Conservation (phyloP, 2,113 vertebrate species). For the Ophiodon elongatus region DNA sequence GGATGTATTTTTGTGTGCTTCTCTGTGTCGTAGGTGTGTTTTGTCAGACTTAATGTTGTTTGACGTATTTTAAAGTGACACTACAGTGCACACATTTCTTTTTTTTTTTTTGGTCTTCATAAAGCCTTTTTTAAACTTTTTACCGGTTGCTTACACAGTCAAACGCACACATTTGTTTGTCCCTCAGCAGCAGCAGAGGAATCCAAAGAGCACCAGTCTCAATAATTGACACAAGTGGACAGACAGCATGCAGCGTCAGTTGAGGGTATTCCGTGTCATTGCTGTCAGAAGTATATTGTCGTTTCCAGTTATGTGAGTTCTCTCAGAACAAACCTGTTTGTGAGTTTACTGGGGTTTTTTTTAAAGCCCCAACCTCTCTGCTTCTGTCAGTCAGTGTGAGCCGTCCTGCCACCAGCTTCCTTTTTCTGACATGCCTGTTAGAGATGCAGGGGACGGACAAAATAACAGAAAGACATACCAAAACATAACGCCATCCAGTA, state of each 20-base stretch:
- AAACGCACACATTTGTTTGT: constrained; percentile 31
- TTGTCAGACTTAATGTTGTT: constrained; percentile 61
- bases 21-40: constrained; percentile 55
- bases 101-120: constrained; percentile 17
- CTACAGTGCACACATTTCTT: constrained; percentile 14
- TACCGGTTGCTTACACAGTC: constrained; percentile 35
- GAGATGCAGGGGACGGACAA: constrained; percentile 36
- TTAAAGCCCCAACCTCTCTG: constrained; percentile 34
- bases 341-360: constrained; percentile 24
- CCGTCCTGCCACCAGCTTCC: constrained; percentile 34
- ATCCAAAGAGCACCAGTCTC: constrained; percentile 70
- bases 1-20: constrained; percentile 51
- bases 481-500: constrained; percentile 12
- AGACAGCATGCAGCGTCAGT: constrained; percentile 24
- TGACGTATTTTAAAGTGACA: constrained; percentile 43
- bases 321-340: constrained; percentile 18
- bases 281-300: constrained; percentile 11
- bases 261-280: constrained; percentile 37
- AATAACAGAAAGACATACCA: constrained; percentile 17
- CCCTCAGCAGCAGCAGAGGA: constrained; percentile 70
- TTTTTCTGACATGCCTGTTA: constrained; percentile 65
- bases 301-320: constrained; percentile 15
- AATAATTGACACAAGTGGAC: constrained; percentile 11
- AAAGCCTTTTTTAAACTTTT: constrained; percentile 40
- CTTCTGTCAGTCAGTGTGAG: constrained; percentile 39